Evolutionary conservation across 2,888 invertebrate species (phyloP).

Genomic region (Agrotis exclamationis): DNA sequence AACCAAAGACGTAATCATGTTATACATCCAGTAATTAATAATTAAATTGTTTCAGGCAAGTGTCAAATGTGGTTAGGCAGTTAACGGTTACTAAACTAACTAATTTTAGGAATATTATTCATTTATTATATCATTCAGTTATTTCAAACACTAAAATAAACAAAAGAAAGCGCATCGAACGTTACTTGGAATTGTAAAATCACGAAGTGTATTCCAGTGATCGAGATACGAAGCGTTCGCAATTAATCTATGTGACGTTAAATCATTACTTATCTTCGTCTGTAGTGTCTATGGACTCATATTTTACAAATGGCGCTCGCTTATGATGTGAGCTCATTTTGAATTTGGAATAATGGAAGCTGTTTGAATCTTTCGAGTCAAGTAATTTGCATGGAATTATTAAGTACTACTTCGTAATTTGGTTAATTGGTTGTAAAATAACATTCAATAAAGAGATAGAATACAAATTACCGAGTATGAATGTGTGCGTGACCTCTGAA

Average conservation of each 20-base stretch:
- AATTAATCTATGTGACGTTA: slow-evolving; percentile 65
- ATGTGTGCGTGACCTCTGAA: background rate
- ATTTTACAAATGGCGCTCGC: slow-evolving; percentile 52
- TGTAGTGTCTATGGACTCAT: slow-evolving; percentile 58
- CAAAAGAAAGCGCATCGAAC: slow-evolving; percentile 6
- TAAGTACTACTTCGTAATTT: background rate
- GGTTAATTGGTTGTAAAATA: background rate
- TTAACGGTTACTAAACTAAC: too few species aligned
- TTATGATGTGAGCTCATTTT: slow-evolving; percentile 36
- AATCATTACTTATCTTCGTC: slow-evolving; percentile 67
- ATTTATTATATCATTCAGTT: too few species aligned
- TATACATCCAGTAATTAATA: too few species aligned
- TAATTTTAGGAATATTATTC: too few species aligned
- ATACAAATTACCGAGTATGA: background rate
- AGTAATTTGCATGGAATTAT: background rate
- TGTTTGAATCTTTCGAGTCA: slow-evolving; percentile 5
- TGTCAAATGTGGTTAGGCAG: too few species aligned
- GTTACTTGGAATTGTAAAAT: slow-evolving; percentile 54
- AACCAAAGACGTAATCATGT: too few species aligned
- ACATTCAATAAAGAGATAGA: background rate
- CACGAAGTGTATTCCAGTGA: slow-evolving; percentile 54
- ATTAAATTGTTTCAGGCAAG: too few species aligned
- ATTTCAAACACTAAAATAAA: too few species aligned
- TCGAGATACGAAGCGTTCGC: slow-evolving; percentile 52
- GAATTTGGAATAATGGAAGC: slow-evolving; percentile 51